Evolutionary conservation across 2,888 invertebrate genomes (phyloP), one percentile per base, ranked within the genome.

Genomic region (Gymnosoma rotundatum): DNA sequence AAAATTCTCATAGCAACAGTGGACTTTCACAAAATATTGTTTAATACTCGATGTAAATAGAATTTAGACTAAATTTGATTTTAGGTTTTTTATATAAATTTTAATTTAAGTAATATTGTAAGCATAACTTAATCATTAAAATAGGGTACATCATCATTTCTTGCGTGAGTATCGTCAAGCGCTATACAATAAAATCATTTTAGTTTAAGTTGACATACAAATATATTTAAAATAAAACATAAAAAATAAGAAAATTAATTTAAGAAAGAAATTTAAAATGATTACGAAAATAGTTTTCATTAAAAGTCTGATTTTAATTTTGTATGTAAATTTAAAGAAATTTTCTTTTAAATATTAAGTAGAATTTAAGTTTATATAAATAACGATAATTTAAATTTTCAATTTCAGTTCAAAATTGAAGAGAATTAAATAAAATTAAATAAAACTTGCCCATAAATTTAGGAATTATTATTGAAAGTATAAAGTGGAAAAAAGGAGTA

Each of bases 261-360:
- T 73, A 58, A 38, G 48, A 16, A 14, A 45, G 12, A 0, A 38
- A 75, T 38, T 10, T 70, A 14, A 45, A 64, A 58, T 3, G 21
- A 18, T 48, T 20, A 78, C 56, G 16, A 73, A 18, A 78, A 16
- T 20, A 56, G 18, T 54, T 52, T 48, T 38, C 32, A 52, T 75
- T 61, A 18, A 52, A 83, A 83, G 66, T 79, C 67, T 67, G 83
- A 79, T 84, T 73, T 80, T 73, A 21, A 63, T 72, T 66, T 72
- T 72, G 54, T 12, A 36, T 48, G 50, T 45, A 76, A 60, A 74
- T 64, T 72, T 66, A 32, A 61, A 52, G 48, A 2, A 25, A 20
- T 45, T 48, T 48, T 48, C 48, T 64, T 32, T 25, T 7, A 36
- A 42, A 12, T 42, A 10, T 6, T 60, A 20, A 50, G 14, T 58